Conservation (phyloP, 2,113 vertebrate species). For the Dicaeum eximium region DNA sequence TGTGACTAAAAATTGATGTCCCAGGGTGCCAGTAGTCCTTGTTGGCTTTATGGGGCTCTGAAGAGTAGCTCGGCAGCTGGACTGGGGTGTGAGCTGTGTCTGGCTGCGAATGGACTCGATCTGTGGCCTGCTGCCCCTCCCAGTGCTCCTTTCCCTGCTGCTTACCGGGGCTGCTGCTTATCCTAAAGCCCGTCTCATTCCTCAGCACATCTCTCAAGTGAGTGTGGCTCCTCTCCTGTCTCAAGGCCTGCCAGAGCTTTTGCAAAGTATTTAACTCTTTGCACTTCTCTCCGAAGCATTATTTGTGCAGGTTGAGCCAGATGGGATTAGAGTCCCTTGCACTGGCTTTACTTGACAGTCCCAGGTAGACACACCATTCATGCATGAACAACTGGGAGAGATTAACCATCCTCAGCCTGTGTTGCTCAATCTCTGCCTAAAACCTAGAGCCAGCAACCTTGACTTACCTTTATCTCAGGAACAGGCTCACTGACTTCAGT, state of each 20-base stretch:
- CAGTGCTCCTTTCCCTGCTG: not conserved
- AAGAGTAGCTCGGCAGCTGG: not conserved
- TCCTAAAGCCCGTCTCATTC: not conserved
- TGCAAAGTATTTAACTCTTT: not conserved
- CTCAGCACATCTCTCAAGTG: accelerated
- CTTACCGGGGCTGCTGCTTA: accelerated
- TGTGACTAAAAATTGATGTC: not conserved
- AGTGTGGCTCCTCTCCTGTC: not conserved
- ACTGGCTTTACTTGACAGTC: not conserved
- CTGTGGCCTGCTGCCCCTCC: not conserved
- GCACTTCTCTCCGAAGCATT: not conserved
- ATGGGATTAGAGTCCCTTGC: not conserved
- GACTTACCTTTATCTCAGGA: not conserved
- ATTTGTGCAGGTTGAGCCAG: not conserved
- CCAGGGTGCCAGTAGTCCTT: accelerated
- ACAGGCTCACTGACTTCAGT: not conserved
- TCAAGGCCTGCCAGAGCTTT: not conserved
- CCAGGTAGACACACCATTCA: not conserved
- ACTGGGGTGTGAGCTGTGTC: not conserved
- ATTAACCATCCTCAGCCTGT: not conserved
- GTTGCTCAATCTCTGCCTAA: not conserved
- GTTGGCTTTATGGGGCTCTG: not conserved
- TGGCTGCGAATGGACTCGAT: accelerated
- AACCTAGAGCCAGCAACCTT: not conserved
- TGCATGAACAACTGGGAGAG: not conserved